Base-by-base conservation (phyloP, 2,797 vertebrate species). In the Coccyzus lansbergi region DNA sequence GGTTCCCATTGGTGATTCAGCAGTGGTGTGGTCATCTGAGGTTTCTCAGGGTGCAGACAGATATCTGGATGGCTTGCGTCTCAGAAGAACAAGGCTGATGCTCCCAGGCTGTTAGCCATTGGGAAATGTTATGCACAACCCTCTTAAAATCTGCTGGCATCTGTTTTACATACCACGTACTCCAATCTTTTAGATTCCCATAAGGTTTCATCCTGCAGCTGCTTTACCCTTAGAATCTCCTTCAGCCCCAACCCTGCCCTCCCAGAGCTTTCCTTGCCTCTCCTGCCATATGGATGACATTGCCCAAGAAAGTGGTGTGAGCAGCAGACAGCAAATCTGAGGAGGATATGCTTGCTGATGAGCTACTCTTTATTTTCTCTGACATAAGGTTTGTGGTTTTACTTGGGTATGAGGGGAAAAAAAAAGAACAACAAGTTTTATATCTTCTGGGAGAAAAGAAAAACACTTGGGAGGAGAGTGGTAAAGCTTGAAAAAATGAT, bases 141-240 rank as follows among this genome's bases (percentile, higher is more conserved):
- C 31, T 94, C 55, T 78, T 86, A 64, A 86, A 88, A 93, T 90
- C 64, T 76, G 79, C 28, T 85, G 93, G 72, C 80, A 86, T 95
- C 79, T 91, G 46, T 77, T 95, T 95, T 75, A 44, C 76, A 67
- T 91, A 75, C 56, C 26, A 15, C 71, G 3, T 92, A 60, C 77
- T 75, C 53, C 5, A 2, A 21, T 59, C 80, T 79, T 85, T 62
- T 62, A 59, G 83, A 60, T 94, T 92, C 78, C 9, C 1, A 4
- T 84, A 88, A 83, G 19, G 56, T 88, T 92, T 94, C 42, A 34
- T 90, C 93, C 69, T 92, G 59, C 87, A 96, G 81, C 67, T 93
- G 83, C 70, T 56, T 86, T 90, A 36, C 40, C 20, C 59, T 88
- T 84, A 76, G 83, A 91, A 92, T 92, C 48, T 75, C 25, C 53